Conservation (phyloP, 2,888 invertebrate species). For the Lymantria dispar region DNA sequence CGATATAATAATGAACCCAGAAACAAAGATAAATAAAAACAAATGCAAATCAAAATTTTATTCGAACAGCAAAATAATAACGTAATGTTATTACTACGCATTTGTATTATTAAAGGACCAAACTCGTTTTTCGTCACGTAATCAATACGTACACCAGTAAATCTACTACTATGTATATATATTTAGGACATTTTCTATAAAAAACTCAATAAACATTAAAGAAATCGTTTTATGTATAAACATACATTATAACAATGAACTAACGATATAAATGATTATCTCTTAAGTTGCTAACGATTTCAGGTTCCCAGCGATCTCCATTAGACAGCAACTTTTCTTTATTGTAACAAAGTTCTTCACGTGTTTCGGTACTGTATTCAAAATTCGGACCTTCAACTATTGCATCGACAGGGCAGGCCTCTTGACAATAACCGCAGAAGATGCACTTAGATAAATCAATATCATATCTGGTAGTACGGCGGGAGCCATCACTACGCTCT, state of each 20-base stretch:
- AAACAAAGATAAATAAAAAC: too few species aligned
- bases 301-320: conserved; percentile 99
- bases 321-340: conserved; percentile 98
- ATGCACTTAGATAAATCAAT: conserved; percentile 99
- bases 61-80: too few species aligned
- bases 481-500: conserved; percentile 95
- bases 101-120: too few species aligned
- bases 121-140: too few species aligned
- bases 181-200: neutral
- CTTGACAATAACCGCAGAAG: conserved; percentile 99
- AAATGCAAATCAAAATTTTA: too few species aligned
- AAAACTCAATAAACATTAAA: neutral
- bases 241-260: neutral
- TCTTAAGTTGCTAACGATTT: conserved; percentile 95
- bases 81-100: too few species aligned
- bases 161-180: too few species aligned
- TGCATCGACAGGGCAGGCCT: conserved; percentile 98
- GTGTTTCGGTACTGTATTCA: conserved; percentile 98
- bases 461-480: conserved; percentile 98
- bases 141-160: too few species aligned
- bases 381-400: conserved; percentile 99
- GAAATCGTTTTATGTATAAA: neutral
- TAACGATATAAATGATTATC: conserved; percentile 69
- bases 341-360: conserved; percentile 98
- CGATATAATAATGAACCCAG: too few species aligned